These are phyloP conservation scores for Sakesphorus luctuosus DNA, from an alignment of 2,113 vertebrate species.

Conservation along the genomic window DNA sequence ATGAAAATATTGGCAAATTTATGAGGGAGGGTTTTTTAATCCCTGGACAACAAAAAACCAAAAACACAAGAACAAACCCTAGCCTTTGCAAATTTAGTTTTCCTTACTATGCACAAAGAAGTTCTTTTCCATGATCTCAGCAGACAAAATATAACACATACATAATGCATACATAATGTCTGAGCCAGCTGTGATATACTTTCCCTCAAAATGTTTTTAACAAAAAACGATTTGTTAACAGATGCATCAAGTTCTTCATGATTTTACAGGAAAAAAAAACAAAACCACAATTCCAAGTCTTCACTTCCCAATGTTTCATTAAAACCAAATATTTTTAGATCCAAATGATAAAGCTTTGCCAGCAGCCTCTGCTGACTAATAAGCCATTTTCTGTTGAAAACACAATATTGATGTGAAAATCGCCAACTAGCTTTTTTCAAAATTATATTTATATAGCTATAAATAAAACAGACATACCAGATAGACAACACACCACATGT, in stretches of 20 bases:
- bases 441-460: conserved; percentile 44
- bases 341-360: conserved; percentile 27
- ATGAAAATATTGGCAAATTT: conserved; percentile 46
- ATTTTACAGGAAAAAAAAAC: neutral
- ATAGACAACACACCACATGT: conserved; percentile 53
- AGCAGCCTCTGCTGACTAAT: conserved; percentile 51
- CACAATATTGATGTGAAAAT: conserved; percentile 54
- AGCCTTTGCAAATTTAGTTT: neutral
- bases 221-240: conserved; percentile 38
- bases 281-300: neutral
- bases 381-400: conserved; percentile 52
- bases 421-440: neutral
- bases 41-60: neutral
- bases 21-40: neutral
- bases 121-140: neutral
- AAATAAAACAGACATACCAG: conserved; percentile 63
- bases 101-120: neutral
- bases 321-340: conserved; percentile 61
- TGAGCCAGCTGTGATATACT: conserved; percentile 45
- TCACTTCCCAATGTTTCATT: conserved; percentile 42
- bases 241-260: conserved; percentile 20
- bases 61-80: neutral
- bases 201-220: conserved; percentile 37
- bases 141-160: conserved; percentile 15
- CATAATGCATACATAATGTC: neutral